Percentiles rank a stretch among this genome's conserved stretches.
Evolutionary conservation across 2,113 vertebrate species (phyloP).

Genomic region (Tichodroma muraria): DNA sequence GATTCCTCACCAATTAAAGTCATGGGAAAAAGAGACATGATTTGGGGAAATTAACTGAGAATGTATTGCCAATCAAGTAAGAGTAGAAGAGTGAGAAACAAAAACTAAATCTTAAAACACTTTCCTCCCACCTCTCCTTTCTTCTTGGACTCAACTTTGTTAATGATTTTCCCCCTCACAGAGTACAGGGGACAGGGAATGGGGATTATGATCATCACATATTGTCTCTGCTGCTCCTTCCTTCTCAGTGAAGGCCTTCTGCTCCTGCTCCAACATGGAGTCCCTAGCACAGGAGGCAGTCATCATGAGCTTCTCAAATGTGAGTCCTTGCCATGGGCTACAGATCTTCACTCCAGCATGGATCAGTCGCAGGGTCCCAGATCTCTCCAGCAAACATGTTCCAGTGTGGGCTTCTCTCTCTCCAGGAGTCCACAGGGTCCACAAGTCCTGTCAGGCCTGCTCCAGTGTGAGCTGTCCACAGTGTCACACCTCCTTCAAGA

Average conservation of each 20-base stretch:
- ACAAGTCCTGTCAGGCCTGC: neutral
- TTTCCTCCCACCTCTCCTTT: neutral
- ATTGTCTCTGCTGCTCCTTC: neutral
- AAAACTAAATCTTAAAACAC: neutral
- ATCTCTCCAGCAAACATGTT: neutral
- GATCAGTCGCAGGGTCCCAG: fast-evolving
- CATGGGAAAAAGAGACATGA: neutral
- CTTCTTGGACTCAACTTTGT: neutral
- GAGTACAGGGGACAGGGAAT: neutral
- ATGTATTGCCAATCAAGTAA: neutral
- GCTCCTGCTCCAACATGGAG: neutral
- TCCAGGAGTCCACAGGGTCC: no score
- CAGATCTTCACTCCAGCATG: neutral
- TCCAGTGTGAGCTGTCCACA: neutral
- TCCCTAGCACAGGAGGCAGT: neutral
- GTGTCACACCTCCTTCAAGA: fast-evolving
- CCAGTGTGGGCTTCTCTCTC: neutral
- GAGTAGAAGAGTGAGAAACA: neutral
- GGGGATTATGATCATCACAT: neutral
- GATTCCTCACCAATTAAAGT: neutral
- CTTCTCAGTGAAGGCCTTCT: neutral
- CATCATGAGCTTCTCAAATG: neutral
- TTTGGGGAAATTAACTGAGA: neutral
- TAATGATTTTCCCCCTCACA: neutral
- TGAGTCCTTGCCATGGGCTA: neutral